Base-by-base conservation (phyloP, 2,797 vertebrate genomes). In the Chelon labrosus region DNA sequence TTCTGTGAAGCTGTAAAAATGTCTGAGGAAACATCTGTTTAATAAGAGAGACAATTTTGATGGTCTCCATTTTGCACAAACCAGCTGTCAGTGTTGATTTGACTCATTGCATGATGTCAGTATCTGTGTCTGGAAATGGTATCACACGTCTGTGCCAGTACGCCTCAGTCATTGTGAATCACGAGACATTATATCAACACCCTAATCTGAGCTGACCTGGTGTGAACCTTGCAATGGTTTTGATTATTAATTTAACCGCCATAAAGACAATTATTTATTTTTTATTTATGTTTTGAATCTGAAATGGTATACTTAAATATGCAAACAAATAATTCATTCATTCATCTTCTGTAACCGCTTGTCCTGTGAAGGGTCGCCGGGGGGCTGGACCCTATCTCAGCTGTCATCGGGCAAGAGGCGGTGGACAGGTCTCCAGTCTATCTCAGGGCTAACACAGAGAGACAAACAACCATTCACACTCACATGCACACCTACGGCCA, bases 31-130 rank as follows among this genome's bases (percentile, higher is more conserved):
- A 1, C 69, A 59, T 41, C 52, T 59, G 50, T 37, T 79, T 44
- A 74, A 71, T 77, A 78, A 72, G 39, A 13, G 16, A 49, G 51
- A 79, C 53, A 25, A 70, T 67, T 84, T 55, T 49, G 65, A 13
- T 53, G 57, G 55, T 65, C 65, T 52, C 17, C 19, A 52, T 62
- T 59, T 68, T 66, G 53, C 60, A 57, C 25, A 67, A 73, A 86
- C 56, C 88, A 91, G 80, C 72, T 89, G 90, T 80, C 61, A 80
- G 27, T 41, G 3, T 16, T 46, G 56, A 27, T 69, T 57, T 35
- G 54, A 59, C 58, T 85, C 68, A 79, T 39, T 0, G 19, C 44
- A 17, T 86, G 84, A 90, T 75, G 79, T 88, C 83, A 89, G 17
- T 2, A 55, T 7, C 13, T 47, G 1, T 69, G 69, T 76, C 86